A percentile compares a stretch with the other conserved stretches of the same genome.
Evolutionary conservation across 1,140 invertebrate genomes (phyloP).

Genomic region (Pseudoatta argentina): DNA sequence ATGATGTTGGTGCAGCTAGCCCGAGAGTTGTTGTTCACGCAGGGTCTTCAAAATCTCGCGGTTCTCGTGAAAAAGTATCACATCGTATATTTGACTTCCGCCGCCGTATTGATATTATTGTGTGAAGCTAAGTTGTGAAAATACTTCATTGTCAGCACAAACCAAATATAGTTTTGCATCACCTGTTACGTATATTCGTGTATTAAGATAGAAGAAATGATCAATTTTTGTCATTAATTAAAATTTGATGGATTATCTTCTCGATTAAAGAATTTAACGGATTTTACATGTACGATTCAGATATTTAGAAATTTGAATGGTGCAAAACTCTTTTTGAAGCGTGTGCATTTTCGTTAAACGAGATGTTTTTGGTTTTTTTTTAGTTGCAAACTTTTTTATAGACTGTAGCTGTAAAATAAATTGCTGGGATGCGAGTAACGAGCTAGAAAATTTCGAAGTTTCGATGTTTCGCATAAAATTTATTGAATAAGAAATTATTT

Average conservation of each 20-base stretch:
- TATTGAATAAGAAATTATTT: not conserved
- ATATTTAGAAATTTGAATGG: conserved; percentile 23
- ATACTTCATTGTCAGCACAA: not conserved
- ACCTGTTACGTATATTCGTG: not conserved
- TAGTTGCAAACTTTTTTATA: conserved; percentile 13
- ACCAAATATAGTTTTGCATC: conserved; percentile 52
- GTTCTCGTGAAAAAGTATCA: conserved; percentile 12
- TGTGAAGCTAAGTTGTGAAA: conserved; percentile 11
- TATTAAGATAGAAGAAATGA: not conserved
- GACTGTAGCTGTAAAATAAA: not conserved
- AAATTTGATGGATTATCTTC: not conserved
- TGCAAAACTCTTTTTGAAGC: conserved; percentile 41
- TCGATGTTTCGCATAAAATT: not conserved
- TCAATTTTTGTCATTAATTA: not conserved
- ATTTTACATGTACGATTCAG: not conserved
- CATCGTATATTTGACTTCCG: not conserved
- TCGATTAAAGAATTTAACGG: not conserved
- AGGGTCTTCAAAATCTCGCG: conserved; percentile 21
- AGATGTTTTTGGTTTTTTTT: not conserved
- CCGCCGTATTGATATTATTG: not conserved
- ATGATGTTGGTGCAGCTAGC: conserved; percentile 33
- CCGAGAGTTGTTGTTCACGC: conserved; percentile 7
- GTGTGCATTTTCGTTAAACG: conserved; percentile 1
- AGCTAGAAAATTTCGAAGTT: not conserved
- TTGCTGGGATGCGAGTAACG: not conserved